Percentiles rank a stretch among this genome's conserved stretches.
Evolutionary conservation across 2,113 vertebrate species (phyloP).

Genomic region (Phainopepla nitens): DNA sequence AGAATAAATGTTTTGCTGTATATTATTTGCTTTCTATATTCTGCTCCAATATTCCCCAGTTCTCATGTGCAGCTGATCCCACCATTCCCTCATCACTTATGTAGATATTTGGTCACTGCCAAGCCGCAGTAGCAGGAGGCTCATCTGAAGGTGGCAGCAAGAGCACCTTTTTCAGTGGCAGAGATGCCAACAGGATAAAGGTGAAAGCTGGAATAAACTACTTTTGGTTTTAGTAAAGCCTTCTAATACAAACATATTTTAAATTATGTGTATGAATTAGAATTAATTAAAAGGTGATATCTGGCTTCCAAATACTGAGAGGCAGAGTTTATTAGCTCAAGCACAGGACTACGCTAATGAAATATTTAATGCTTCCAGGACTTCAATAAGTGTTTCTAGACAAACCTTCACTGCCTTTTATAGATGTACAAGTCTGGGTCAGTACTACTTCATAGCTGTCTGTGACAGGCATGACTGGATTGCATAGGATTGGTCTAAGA

Average conservation of each 20-base stretch:
- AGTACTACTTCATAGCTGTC: not conserved
- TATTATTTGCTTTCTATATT: not conserved
- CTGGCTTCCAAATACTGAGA: not conserved
- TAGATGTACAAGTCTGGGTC: slow-evolving; percentile 47
- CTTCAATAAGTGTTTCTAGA: slow-evolving; percentile 18
- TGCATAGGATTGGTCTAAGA: not conserved
- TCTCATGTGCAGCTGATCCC: not conserved
- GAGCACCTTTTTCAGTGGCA: not conserved
- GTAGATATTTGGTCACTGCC: not conserved
- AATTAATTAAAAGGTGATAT: not conserved
- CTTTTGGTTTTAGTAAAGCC: not conserved
- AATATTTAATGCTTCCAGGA: slow-evolving; percentile 20
- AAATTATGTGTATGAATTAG: not conserved
- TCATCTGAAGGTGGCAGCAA: slow-evolving; percentile 18
- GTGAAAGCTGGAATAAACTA: not conserved
- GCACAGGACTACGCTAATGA: not conserved
- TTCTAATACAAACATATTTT: not conserved
- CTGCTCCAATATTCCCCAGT: not conserved
- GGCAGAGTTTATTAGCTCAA: not conserved
- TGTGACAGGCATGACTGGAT: not conserved
- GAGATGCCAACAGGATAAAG: not conserved
- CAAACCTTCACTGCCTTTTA: slow-evolving; percentile 24
- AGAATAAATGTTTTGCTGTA: not conserved
- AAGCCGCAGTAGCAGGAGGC: not conserved
- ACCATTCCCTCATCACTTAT: not conserved